Evolutionary conservation across 2,888 invertebrate genomes (phyloP), one percentile per base, ranked within the genome.

Genomic region (Acronicta psi): DNA sequence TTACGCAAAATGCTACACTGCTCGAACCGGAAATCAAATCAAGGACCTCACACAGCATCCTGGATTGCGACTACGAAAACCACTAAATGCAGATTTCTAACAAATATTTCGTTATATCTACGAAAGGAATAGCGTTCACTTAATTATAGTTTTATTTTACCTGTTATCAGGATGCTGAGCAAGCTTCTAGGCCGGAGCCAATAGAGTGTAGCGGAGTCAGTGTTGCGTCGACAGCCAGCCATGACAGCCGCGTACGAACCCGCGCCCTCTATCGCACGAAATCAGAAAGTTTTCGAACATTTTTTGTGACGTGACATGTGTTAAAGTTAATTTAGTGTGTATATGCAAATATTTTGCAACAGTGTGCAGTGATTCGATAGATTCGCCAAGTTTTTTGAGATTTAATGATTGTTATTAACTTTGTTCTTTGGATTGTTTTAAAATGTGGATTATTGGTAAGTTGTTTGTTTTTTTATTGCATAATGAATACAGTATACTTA

Each of bases 281-380:
- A 43, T 53, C 52, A 54, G 51, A 71, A 74, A 74, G 69, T 74
- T 73, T 62, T 11, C 65, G 60, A 62, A 59, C 41, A 29, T 25
- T 50, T 42, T 13, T 43, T 14, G 64, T 62, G n/a, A 43, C 1
- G 64, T 65, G 50, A n/a, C n/a, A n/a, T 41, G 50, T 56, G 34
- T 63, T 57, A 46, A 23, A 44, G 11, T 60, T 47, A 11, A 23
- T 52, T 54, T 11, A 59, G 70, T 73, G 69, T n/a, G n/a, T n/a
- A 58, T 37, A 60, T 73, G 67, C 9, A 37, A 11, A 36, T 17
- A 29, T 52, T 61, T 45, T 38, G 23, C 7, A 47, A 4, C 38
- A 41, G 62, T 71, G 71, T 45, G 2, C 38, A 41, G 62, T 71
- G 71, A 18, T 40, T 47, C 3, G 14, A 20, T 31, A 29, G 9